phyloP scores from a whole-genome alignment of 2,113 vertebrate genomes.

The Montifringilla adamsi region DNA sequence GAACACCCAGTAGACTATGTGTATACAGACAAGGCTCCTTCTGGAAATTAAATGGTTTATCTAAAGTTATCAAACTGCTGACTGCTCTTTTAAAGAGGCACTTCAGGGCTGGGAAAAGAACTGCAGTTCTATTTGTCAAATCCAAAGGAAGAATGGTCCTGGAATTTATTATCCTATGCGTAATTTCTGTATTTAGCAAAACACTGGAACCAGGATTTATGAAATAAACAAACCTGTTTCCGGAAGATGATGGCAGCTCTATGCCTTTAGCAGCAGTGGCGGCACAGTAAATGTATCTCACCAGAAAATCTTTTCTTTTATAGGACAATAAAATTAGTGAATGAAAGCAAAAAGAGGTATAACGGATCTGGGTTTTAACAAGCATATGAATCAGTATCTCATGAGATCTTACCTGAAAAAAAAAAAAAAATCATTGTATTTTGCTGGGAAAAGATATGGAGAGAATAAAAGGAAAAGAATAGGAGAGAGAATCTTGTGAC shows the following conservation, averaged over 20 bases:
- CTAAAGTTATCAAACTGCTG: not conserved
- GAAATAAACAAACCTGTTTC: slow-evolving; percentile 12
- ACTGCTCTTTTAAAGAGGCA: not conserved
- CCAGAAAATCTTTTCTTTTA: slow-evolving; percentile 25
- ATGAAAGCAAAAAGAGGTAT: slow-evolving; percentile 38
- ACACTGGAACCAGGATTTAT: slow-evolving; percentile 21
- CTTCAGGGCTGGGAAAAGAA: not conserved
- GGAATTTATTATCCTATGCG: not conserved
- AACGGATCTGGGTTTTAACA: slow-evolving; percentile 44
- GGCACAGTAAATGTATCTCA: not conserved
- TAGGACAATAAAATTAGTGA: slow-evolving; percentile 54
- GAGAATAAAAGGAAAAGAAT: not conserved
- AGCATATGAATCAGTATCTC: slow-evolving; percentile 1
- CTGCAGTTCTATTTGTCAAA: not conserved
- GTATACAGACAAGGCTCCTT: not conserved
- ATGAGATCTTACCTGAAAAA: not conserved
- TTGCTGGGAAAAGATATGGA: not conserved
- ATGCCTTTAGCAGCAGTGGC: not conserved
- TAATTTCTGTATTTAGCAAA: slow-evolving; percentile 14
- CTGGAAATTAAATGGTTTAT: slow-evolving; percentile 37
- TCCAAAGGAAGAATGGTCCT: not conserved
- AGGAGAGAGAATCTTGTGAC: not conserved
- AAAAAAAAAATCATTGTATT: not conserved
- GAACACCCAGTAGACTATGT: not conserved
- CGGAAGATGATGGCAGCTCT: not conserved